These are phyloP conservation scores for Eurystomus glaucurus DNA, from an alignment of 2,797 vertebrate genomes.

Conservation along the genomic window DNA sequence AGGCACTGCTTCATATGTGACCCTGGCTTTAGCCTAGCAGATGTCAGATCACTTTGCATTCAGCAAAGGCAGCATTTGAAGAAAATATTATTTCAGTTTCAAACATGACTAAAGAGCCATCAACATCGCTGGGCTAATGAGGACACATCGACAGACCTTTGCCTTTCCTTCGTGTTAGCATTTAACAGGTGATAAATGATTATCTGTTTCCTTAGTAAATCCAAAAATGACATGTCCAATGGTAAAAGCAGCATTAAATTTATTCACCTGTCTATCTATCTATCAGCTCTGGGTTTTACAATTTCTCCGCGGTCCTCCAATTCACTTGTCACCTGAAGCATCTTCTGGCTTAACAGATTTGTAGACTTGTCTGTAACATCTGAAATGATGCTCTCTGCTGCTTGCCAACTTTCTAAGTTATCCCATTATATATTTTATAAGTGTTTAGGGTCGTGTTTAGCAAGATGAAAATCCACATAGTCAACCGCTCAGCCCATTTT, in stretches of 20 bases:
- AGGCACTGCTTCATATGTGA: slow-evolving; percentile 44
- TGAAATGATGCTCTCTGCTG: neutral
- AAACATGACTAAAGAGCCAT: slow-evolving; percentile 54
- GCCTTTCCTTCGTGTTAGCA: neutral
- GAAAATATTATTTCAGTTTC: slow-evolving; percentile 74
- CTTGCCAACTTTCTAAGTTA: neutral
- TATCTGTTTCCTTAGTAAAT: neutral
- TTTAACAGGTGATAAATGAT: neutral
- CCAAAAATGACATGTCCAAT: neutral
- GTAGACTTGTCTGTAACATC: neutral
- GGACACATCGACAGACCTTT: neutral
- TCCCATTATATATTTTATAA: neutral
- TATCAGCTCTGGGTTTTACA: neutral
- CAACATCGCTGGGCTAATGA: neutral
- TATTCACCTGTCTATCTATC: neutral
- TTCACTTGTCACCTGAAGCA: neutral
- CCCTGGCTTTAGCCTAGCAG: slow-evolving; percentile 65
- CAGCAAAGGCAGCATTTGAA: slow-evolving; percentile 51
- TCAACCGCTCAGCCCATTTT: neutral
- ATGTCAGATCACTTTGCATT: slow-evolving; percentile 62
- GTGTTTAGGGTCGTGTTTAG: neutral
- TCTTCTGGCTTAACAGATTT: neutral
- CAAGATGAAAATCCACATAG: fast-evolving
- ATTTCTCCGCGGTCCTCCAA: neutral
- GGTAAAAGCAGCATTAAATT: neutral